Conservation (phyloP, 2,797 vertebrate species). For the Octomys mimax region DNA sequence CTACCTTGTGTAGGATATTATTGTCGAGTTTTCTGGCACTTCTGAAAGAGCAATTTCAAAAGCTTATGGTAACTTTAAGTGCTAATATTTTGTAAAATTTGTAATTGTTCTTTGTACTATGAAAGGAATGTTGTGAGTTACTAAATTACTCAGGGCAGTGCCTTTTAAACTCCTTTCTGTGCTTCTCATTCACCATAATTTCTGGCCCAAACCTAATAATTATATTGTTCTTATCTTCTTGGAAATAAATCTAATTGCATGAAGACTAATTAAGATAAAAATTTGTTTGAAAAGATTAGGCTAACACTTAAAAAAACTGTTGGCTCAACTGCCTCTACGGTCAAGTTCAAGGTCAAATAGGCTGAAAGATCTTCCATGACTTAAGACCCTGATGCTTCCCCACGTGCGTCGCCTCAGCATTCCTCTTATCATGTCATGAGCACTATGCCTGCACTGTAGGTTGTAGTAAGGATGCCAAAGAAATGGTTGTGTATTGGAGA, state of each 20-base stretch:
- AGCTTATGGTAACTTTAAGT: slow-evolving; percentile 3
- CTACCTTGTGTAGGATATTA: not conserved
- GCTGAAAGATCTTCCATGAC: not conserved
- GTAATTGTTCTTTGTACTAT: slow-evolving; percentile 17
- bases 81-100: not conserved
- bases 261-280: slow-evolving; percentile 54
- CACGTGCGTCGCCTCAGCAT: not conserved
- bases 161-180: not conserved
- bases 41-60: not conserved
- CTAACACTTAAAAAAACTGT: not conserved
- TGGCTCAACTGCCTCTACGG: not conserved
- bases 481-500: not conserved
- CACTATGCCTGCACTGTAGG: not conserved
- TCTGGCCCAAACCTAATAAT: not conserved
- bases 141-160: slow-evolving; percentile 3
- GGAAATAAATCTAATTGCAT: slow-evolving; percentile 34
- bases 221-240: not conserved
- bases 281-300: not conserved
- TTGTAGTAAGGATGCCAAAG: not conserved
- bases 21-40: not conserved
- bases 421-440: not conserved
- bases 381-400: not conserved
- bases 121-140: slow-evolving; percentile 27
- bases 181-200: not conserved
- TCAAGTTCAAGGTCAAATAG: not conserved